Evolutionary conservation across 2,888 invertebrate species (phyloP).

Genomic region (Parascotia fuliginaria): DNA sequence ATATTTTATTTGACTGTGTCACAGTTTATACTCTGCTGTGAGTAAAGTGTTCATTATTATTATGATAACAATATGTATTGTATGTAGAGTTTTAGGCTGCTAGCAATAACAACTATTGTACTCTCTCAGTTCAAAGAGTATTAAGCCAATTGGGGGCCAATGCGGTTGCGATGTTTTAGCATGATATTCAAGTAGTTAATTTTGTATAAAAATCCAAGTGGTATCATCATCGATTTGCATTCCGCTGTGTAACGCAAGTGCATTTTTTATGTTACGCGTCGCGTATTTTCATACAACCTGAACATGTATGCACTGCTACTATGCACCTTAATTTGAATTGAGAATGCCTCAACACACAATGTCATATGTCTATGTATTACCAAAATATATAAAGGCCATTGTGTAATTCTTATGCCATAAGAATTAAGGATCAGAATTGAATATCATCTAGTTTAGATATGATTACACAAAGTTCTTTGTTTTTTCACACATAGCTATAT

Average conservation of each 20-base stretch:
- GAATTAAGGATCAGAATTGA: constrained; percentile 20
- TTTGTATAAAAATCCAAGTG: too few relatives aligned
- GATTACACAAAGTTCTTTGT: constrained; percentile 40
- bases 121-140: background rate
- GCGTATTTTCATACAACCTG: too few relatives aligned
- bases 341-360: constrained; percentile 14
- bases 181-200: too few relatives aligned
- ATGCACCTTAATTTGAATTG: background rate
- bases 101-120: background rate
- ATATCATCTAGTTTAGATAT: constrained; percentile 8
- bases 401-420: constrained; percentile 13
- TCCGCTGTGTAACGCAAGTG: too few relatives aligned
- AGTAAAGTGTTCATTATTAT: background rate
- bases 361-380: constrained; percentile 7
- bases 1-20: too few relatives aligned
- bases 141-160: too few relatives aligned
- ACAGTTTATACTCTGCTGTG: too few relatives aligned
- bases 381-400: constrained; percentile 9
- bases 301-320: too few relatives aligned
- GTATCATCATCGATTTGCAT: too few relatives aligned
- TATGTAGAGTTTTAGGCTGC: background rate
- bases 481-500: constrained; percentile 50
- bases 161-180: too few relatives aligned
- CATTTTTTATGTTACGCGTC: too few relatives aligned
- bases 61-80: background rate